A percentile compares a stretch with the other conserved stretches of the same genome.
These are phyloP conservation scores for Conus ventricosus DNA, from an alignment of 1,140 invertebrate genomes.

Conservation along the genomic window DNA sequence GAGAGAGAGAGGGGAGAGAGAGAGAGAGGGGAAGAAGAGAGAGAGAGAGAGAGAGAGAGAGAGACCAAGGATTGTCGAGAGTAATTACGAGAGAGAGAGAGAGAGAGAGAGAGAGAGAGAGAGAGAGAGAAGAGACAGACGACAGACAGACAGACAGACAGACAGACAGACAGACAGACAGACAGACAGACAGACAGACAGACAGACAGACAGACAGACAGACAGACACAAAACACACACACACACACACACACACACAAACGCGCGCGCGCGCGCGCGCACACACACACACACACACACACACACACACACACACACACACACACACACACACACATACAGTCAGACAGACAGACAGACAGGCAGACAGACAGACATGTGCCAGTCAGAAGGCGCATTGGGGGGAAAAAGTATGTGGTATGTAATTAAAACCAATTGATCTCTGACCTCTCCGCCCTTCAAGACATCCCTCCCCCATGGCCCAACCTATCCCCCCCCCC, in stretches of 20 bases:
- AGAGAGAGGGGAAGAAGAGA: not conserved
- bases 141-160: not conserved
- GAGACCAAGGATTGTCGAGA: not conserved
- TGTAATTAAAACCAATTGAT: no score
- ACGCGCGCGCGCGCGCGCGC: not conserved
- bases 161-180: not conserved
- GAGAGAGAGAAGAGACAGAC: not conserved
- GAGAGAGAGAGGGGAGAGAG: not conserved
- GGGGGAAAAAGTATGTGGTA: no score
- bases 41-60: not conserved
- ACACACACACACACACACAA: not conserved
- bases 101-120: no score
- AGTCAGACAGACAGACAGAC: not conserved
- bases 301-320: constrained; percentile 6
- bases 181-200: not conserved
- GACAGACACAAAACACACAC: not conserved
- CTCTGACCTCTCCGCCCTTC: no score
- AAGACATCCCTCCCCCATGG: no score
- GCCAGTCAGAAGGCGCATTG: no score
- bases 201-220: not conserved
- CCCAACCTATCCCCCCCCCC: no score
- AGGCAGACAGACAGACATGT: not conserved
- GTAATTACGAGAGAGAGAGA: not conserved
- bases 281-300: not conserved
- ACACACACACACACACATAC: not conserved